phyloP scores from a whole-genome alignment of 1,140 invertebrate genomes.

The Magallana angulata region DNA sequence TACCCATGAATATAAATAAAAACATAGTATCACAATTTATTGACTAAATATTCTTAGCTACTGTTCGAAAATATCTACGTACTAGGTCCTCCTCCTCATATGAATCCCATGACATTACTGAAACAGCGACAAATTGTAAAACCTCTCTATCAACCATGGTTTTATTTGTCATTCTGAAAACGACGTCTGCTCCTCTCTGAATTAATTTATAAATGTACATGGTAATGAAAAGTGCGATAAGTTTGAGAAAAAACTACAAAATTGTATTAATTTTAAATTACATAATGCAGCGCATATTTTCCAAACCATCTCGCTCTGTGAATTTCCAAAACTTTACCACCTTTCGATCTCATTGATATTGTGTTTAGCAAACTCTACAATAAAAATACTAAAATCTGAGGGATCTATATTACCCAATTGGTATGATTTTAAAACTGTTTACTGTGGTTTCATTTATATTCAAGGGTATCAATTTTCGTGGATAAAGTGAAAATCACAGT shows the following conservation, averaged over 20 bases:
- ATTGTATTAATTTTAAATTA: not conserved
- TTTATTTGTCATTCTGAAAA: not conserved
- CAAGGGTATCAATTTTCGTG: too few relatives aligned
- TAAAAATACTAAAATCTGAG: not conserved
- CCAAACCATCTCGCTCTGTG: not conserved
- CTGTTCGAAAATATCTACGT: not conserved
- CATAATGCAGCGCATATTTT: not conserved
- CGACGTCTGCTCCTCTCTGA: not conserved
- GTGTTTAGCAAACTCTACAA: not conserved
- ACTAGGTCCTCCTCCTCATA: not conserved
- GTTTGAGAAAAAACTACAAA: too few relatives aligned
- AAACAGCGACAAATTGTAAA: not conserved
- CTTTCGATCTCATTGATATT: not conserved
- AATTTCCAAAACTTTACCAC: slow-evolving; percentile 12
- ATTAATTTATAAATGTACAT: too few relatives aligned
- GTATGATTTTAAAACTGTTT: too few relatives aligned
- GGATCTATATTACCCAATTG: too few relatives aligned
- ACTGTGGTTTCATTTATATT: too few relatives aligned
- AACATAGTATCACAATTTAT: too few relatives aligned
- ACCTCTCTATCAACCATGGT: not conserved
- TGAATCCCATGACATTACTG: not conserved
- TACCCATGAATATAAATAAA: too few relatives aligned
- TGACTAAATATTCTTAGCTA: too few relatives aligned
- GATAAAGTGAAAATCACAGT: too few relatives aligned
- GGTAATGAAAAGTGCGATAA: too few relatives aligned